Conservation (phyloP, 1,140 invertebrate genomes). For the Himalopsyche phryganea region DNA sequence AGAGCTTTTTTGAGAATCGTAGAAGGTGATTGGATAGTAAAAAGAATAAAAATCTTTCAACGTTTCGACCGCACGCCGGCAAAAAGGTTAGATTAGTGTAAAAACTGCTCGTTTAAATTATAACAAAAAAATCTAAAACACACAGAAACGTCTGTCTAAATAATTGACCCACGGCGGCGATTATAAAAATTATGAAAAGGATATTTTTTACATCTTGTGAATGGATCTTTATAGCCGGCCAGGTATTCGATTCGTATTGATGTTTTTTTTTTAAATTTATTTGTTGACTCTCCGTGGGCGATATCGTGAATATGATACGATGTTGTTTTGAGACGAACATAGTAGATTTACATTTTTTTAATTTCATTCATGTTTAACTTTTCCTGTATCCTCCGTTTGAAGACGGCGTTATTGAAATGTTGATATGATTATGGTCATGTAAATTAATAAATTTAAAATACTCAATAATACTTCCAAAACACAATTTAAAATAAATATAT, state of each 20-base stretch:
- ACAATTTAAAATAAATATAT: too few relatives aligned
- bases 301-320: neutral
- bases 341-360: constrained; percentile 1
- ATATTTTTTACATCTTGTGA: constrained; percentile 18
- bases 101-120: constrained; percentile 32
- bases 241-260: constrained; percentile 24
- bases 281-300: too few relatives aligned
- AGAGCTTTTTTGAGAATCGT: too few relatives aligned
- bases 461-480: too few relatives aligned
- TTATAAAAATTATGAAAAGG: constrained; percentile 32
- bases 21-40: neutral
- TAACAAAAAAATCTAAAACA: constrained; percentile 26
- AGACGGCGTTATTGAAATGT: too few relatives aligned
- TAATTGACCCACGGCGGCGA: constrained; percentile 32
- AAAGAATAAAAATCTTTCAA: constrained; percentile 25
- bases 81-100: constrained; percentile 30
- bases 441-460: too few relatives aligned
- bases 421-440: too few relatives aligned
- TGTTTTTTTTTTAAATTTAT: constrained; percentile 14
- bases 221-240: constrained; percentile 18
- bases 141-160: constrained; percentile 23
- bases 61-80: constrained; percentile 27
- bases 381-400: too few relatives aligned
- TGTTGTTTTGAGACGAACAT: constrained; percentile 1
- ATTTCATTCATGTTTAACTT: too few relatives aligned